phyloP scores from a whole-genome alignment of 2,797 vertebrate genomes.

The Okamejei kenojei region DNA sequence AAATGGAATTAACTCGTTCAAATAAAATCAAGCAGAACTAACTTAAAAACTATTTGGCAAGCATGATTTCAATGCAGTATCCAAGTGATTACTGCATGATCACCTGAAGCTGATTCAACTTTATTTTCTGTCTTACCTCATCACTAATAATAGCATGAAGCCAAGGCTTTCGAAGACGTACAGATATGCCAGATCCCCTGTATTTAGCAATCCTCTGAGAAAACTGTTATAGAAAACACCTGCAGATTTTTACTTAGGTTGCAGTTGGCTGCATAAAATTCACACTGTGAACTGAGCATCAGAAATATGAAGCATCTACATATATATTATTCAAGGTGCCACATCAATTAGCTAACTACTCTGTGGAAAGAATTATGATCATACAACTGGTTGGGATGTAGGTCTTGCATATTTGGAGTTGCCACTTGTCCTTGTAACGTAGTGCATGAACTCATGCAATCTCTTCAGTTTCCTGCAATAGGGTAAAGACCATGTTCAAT shows the following conservation, averaged over 20 bases:
- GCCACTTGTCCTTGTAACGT: no score
- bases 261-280: background rate
- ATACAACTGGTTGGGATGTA: no score
- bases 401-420: no score
- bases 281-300: background rate
- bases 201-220: background rate
- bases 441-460: no score
- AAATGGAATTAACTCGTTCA: background rate
- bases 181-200: background rate
- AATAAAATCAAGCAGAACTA: background rate
- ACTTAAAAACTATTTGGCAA: background rate
- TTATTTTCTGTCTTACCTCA: background rate
- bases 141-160: background rate
- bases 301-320: background rate
- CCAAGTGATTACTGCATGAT: background rate
- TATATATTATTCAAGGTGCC: no score
- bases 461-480: background rate
- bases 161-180: background rate
- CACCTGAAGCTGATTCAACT: background rate
- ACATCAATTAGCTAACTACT: background rate
- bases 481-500: background rate
- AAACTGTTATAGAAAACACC: background rate
- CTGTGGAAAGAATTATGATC: background rate
- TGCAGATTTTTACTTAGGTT: background rate
- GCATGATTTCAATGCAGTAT: background rate